A percentile compares a stretch with the other conserved stretches of the same genome.
These are phyloP conservation scores for Bufo gargarizans DNA, from an alignment of 2,113 vertebrate genomes.

Conservation along the genomic window DNA sequence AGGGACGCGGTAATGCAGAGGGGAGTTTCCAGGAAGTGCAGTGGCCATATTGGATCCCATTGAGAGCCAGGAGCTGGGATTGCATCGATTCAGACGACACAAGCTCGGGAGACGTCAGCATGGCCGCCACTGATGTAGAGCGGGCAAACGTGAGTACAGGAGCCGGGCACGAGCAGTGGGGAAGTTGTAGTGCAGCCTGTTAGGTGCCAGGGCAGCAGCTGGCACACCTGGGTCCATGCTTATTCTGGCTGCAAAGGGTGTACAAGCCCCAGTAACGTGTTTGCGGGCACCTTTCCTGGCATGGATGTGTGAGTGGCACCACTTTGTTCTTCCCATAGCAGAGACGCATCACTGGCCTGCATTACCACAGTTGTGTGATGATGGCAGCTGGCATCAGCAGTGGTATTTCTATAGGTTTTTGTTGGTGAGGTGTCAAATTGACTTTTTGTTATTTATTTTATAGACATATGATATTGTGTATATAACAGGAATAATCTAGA, in stretches of 20 bases:
- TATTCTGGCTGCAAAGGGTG: no score
- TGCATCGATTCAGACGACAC: constrained; percentile 69
- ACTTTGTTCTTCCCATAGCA: no score
- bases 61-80: constrained; percentile 61
- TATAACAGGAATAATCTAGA: no score
- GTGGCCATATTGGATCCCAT: constrained; percentile 85
- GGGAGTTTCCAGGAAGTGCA: constrained; percentile 81
- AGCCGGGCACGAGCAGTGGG: neutral
- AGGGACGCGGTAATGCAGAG: constrained; percentile 61
- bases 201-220: neutral
- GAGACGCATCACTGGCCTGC: no score
- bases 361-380: no score
- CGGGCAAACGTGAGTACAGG: constrained; percentile 82
- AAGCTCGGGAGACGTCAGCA: constrained; percentile 72
- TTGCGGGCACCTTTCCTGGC: neutral
- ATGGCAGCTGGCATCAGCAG: no score
- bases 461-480: no score
- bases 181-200: neutral
- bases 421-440: no score
- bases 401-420: no score
- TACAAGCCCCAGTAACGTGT: no score
- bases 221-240: neutral
- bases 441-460: no score
- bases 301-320: neutral
- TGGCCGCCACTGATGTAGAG: constrained; percentile 91